Percentiles rank a stretch among this genome's conserved stretches.
Conservation (phyloP, 2,888 invertebrate genomes). For the Anorthoa munda region DNA sequence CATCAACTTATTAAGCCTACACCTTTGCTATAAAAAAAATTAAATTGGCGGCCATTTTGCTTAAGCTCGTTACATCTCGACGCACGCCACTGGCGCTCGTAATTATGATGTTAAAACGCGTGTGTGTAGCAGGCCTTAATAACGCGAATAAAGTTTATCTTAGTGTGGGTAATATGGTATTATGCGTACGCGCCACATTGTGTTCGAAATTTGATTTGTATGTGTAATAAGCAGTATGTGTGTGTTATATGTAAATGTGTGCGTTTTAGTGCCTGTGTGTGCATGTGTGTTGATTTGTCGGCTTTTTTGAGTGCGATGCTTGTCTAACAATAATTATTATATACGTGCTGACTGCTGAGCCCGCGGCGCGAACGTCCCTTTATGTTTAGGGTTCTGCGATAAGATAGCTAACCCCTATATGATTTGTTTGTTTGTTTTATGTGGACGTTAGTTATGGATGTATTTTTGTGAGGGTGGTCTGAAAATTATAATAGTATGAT, state of each 20-base stretch:
- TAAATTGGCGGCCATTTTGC: conserved; percentile 90
- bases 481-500: conserved; percentile 38
- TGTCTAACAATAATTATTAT: conserved; percentile 90
- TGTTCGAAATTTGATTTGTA: conserved; percentile 35
- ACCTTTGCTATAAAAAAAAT: conserved; percentile 80
- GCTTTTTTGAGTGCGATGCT: conserved; percentile 87
- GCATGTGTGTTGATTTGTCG: conserved; percentile 81
- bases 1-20: conserved; percentile 81
- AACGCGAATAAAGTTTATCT: conserved; percentile 76
- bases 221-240: conserved; percentile 30
- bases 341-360: conserved; percentile 88
- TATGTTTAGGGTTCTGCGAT: conserved; percentile 67
- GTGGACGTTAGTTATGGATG: conserved; percentile 56
- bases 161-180: conserved; percentile 66
- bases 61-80: conserved; percentile 89
- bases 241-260: conserved; percentile 38
- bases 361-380: conserved; percentile 75
- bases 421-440: conserved; percentile 64
- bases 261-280: conserved; percentile 60
- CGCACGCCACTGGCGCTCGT: conserved; percentile 89
- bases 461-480: conserved; percentile 42
- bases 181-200: conserved; percentile 67
- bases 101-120: conserved; percentile 84
- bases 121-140: conserved; percentile 75
- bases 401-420: conserved; percentile 65